Evolutionary conservation across 2,797 vertebrate genomes (phyloP), one percentile per base, ranked within the genome.

Genomic region (Lepilemur septentrionalis): DNA sequence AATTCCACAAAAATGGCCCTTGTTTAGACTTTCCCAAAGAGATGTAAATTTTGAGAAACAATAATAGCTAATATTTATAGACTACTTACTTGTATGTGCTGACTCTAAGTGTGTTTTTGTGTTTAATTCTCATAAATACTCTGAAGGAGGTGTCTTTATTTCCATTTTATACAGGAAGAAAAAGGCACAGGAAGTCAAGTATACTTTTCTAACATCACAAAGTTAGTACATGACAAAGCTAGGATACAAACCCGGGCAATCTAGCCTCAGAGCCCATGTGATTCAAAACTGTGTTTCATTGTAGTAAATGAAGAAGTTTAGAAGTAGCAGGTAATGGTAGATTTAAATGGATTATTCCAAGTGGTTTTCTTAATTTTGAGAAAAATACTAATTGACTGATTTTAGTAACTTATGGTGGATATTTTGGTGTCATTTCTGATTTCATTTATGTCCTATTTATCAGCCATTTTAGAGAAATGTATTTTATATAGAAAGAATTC

Each of bases 401-500:
- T 92, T 72, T 91, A 91, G 46, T 88, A 81, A 76, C 79, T 69
- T 65, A 57, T 3, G n/a, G 23, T 63, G 4, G 6, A 63, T 79
- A 65, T 73, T 95, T 89, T 79, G 23, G 10, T 90, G 59, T 8
- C 0, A 52, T 85, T 85, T 67, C 83, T 86, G 20, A 48, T 79
- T 87, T 85, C 22, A 73, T 78, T 89, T 89, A 52, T 41, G 13
- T 69, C 32, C 67, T n/a, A 72, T 83, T 83, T 75, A 83, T 78
- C 14, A 90, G 12, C 50, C 52, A 52, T 93, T 93, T 86, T 93
- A 80, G 22, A 32, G 65, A 63, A 70, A 57, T 85, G 48, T 80
- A n/a, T 81, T 83, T 48, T 41, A 67, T 92, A 30, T 76, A 88
- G 76, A 87, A 82, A 57, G 43, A 90, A 76, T 88, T 89, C 70